Evolutionary conservation across 2,797 vertebrate species (phyloP).

Genomic region (Molossus alvarezi): DNA sequence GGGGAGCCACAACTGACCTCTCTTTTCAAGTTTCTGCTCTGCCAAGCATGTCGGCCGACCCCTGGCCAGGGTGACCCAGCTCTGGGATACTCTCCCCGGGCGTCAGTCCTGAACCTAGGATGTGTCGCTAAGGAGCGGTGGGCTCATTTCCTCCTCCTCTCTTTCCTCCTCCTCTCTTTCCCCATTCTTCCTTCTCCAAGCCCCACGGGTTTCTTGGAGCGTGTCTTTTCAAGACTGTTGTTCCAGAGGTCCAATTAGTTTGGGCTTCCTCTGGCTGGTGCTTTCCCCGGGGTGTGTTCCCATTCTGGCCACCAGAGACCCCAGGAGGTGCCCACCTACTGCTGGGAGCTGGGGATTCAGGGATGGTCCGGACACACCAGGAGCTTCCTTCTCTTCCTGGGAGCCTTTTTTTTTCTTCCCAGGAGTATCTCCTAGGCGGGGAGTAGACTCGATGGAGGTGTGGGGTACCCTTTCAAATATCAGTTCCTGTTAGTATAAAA

Average conservation of each 20-base stretch:
- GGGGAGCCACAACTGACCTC: neutral
- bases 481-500: too few relatives aligned
- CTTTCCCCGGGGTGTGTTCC: neutral
- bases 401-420: neutral
- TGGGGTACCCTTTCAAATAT: too few relatives aligned
- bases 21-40: too few relatives aligned
- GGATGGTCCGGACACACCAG: neutral
- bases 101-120: neutral
- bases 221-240: neutral
- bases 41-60: too few relatives aligned
- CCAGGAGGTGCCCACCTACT: neutral
- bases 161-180: neutral
- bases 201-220: neutral
- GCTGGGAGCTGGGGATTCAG: neutral
- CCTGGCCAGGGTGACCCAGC: too few relatives aligned
- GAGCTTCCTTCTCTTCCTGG: neutral
- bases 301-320: neutral
- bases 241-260: neutral
- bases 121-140: too few relatives aligned
- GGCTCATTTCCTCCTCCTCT: neutral
- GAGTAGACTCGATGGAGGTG: too few relatives aligned
- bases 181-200: neutral
- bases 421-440: neutral
- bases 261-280: neutral
- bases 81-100: too few relatives aligned